phyloP scores from a whole-genome alignment of 35 echinoderm and acorn worm species.

The Apostichopus californicus region DNA sequence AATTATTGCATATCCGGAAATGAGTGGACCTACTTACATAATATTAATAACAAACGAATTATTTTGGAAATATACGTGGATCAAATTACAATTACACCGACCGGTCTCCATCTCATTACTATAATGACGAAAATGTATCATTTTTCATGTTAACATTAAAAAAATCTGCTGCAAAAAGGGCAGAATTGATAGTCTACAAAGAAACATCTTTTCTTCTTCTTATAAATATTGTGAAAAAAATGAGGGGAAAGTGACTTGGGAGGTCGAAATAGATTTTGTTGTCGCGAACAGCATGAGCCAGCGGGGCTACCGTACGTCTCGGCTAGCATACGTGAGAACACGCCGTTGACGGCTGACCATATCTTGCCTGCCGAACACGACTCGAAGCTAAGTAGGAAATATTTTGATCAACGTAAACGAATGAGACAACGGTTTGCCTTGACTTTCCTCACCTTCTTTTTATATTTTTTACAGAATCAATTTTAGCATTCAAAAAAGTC shows the following conservation, averaged over 20 bases:
- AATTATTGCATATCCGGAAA: not conserved
- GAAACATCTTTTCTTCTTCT: not conserved
- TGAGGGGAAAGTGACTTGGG: slow-evolving; percentile 17
- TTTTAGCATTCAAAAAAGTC: not conserved
- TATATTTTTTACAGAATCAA: not conserved
- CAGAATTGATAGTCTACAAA: not conserved
- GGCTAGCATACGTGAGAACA: slow-evolving; percentile 36
- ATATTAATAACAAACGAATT: not conserved
- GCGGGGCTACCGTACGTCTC: slow-evolving; percentile 6
- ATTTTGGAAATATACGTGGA: too few species aligned
- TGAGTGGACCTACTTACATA: not conserved
- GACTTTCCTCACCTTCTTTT: slow-evolving; percentile 11
- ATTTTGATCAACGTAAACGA: slow-evolving; percentile 30
- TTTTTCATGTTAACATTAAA: not conserved
- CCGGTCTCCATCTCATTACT: not conserved
- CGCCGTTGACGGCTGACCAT: not conserved
- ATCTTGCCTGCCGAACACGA: not conserved
- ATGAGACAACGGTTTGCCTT: slow-evolving; percentile 18
- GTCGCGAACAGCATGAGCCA: not conserved
- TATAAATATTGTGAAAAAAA: not conserved
- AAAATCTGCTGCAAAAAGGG: not conserved
- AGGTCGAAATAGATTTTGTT: slow-evolving; percentile 4
- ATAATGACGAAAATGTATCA: not conserved
- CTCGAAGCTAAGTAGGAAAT: not conserved
- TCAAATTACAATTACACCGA: not conserved